phyloP scores from a whole-genome alignment of 2,113 vertebrate species.

The Tympanuchus pallidicinctus region DNA sequence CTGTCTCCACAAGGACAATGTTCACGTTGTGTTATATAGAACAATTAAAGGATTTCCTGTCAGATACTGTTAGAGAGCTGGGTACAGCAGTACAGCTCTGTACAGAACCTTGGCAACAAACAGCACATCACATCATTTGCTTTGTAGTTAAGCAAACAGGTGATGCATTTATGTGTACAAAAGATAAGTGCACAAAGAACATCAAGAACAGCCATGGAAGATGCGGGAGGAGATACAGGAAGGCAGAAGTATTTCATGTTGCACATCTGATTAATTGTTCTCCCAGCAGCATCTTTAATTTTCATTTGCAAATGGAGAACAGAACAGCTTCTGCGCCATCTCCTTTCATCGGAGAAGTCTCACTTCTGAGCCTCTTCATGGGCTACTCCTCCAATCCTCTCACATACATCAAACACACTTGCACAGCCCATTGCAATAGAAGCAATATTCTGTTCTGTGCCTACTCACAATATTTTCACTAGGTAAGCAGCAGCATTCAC shows the following conservation, averaged over 20 bases:
- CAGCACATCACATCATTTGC: no score
- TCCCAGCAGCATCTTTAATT: background rate
- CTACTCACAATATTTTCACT: background rate
- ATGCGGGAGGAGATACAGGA: fast-evolving
- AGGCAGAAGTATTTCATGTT: fast-evolving
- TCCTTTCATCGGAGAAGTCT: background rate
- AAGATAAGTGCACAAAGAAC: background rate
- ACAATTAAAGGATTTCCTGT: background rate
- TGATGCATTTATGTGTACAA: background rate
- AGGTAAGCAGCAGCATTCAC: background rate
- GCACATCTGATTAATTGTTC: background rate
- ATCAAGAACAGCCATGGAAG: background rate
- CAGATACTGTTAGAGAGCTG: background rate
- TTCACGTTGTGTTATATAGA: fast-evolving
- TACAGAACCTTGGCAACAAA: background rate
- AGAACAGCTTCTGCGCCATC: background rate
- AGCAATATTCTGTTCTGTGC: fast-evolving
- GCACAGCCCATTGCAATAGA: background rate
- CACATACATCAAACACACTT: fast-evolving
- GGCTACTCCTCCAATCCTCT: background rate
- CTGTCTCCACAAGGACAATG: background rate
- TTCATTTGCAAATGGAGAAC: background rate
- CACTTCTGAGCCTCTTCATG: background rate
- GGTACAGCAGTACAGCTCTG: background rate
- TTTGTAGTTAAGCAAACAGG: background rate